These are phyloP conservation scores for Cyclopterus lumpus DNA, from an alignment of 2,797 vertebrate genomes.

Conservation along the genomic window DNA sequence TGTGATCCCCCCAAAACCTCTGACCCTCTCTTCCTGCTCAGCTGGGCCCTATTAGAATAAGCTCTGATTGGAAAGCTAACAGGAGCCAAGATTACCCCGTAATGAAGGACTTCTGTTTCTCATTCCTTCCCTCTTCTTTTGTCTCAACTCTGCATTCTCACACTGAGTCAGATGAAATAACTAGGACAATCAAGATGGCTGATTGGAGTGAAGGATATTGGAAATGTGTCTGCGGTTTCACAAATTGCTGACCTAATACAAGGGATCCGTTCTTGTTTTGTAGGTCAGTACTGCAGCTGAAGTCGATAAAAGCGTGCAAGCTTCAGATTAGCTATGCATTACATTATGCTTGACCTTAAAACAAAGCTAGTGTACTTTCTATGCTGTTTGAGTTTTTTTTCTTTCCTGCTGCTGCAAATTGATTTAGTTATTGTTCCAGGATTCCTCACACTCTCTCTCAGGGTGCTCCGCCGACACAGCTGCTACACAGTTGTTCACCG, in stretches of 20 bases:
- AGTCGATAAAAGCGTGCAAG: conserved; percentile 60
- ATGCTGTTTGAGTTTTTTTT: conserved; percentile 26
- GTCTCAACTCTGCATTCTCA: conserved; percentile 42
- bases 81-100: conserved; percentile 61
- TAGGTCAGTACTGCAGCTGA: conserved; percentile 72
- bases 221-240: conserved; percentile 76
- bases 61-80: conserved; percentile 67
- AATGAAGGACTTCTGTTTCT: conserved; percentile 63
- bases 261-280: conserved; percentile 69
- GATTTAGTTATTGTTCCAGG: conserved; percentile 50
- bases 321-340: conserved; percentile 70
- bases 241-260: conserved; percentile 79
- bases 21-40: conserved; percentile 66
- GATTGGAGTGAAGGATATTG: conserved; percentile 76
- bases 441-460: conserved; percentile 35
- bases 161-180: conserved; percentile 71
- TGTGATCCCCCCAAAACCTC: conserved; percentile 27
- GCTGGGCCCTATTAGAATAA: conserved; percentile 68
- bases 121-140: conserved; percentile 47
- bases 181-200: conserved; percentile 75
- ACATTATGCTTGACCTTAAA: conserved; percentile 73
- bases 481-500: conserved; percentile 77
- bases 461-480: conserved; percentile 60
- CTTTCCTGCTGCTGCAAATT: conserved; percentile 21
- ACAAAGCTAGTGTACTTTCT: conserved; percentile 49